Base-by-base conservation (phyloP, 2,797 vertebrate genomes). In the Ctenochaetus hawaiiensis region DNA sequence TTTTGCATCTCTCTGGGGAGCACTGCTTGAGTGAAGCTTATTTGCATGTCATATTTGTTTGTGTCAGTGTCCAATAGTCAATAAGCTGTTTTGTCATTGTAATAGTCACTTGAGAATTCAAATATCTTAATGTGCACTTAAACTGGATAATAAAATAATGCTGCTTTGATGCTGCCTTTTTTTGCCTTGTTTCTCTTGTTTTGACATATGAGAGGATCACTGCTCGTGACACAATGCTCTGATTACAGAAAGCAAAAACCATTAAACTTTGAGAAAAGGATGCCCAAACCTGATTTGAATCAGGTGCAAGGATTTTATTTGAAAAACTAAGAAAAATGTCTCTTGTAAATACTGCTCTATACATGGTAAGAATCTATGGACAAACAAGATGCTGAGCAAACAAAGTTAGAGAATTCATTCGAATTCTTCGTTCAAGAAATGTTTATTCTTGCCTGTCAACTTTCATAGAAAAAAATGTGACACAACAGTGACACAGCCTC, bases 1-100 rank as follows among this genome's bases (percentile, higher is more conserved):
- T 17, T 95, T 94, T 94, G 90, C 90, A 92, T 94, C 48, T 22
- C 71, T 75, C 57, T 7, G 22, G 64, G 59, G 67, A 74, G 70
- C 67, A 56, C 53, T 71, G 54, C 75, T 72, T 79, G 47, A 67
- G 49, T 65, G 68, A 84, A 61, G 49, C 11, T 5, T 41, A 83
- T 94, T 94, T 94, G 87, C 90, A 89, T 92, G 51, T 60, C 56
- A 41, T 34, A 85, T 93, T 92, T 90, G 84, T 77, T 85, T 91
- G 70, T 72, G 52, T 79, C 65, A 83, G 59, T 72, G 77, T 82
- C 58, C 48, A 72, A 9, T 9, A 41, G 39, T 41, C 39, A 12
- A 3, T 9, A 41, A 41, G 39, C 39, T 41, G 39, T 41, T 41
- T 9, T 41, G 8, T 3, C 39, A 41, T 34, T 34, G 30, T 34